Conservation (phyloP, 1,140 invertebrate genomes). For the Meloidogyne exigua region DNA sequence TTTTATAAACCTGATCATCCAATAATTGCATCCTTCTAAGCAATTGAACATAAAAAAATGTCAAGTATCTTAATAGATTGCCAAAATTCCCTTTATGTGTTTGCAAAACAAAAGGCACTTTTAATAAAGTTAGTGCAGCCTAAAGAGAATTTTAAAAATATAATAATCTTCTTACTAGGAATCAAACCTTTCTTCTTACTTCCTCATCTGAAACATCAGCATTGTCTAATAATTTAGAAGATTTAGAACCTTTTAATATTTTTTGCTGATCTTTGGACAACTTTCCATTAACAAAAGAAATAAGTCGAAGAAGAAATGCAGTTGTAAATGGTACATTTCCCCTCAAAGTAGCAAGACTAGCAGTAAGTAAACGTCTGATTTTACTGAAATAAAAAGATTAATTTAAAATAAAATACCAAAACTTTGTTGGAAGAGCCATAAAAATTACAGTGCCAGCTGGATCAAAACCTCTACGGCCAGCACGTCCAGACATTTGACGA, state of each 20-base stretch:
- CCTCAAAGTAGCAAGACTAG: slow-evolving; percentile 58
- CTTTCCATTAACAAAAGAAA: slow-evolving; percentile 54
- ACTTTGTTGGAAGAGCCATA: slow-evolving; percentile 62
- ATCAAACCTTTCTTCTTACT: slow-evolving; percentile 22
- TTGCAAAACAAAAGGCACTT: slow-evolving; percentile 50
- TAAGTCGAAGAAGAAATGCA: slow-evolving; percentile 55
- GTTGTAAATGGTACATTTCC: slow-evolving; percentile 62
- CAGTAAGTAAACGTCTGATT: slow-evolving; percentile 60
- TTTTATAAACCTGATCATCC: slow-evolving; percentile 43
- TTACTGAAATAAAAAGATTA: slow-evolving; percentile 44
- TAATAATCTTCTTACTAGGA: background rate
- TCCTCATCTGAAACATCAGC: slow-evolving; percentile 35
- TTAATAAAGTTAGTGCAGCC: slow-evolving; percentile 54
- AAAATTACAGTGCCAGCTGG: slow-evolving; percentile 61
- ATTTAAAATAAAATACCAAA: background rate
- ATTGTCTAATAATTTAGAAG: slow-evolving; percentile 27
- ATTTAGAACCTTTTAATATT: background rate
- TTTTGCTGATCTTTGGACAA: slow-evolving; percentile 15
- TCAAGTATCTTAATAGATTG: slow-evolving; percentile 45
- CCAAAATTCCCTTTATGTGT: slow-evolving; percentile 40
- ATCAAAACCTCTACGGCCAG: slow-evolving; percentile 62
- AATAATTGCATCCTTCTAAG: slow-evolving; percentile 55
- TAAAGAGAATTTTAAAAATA: slow-evolving; percentile 13
- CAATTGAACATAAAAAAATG: slow-evolving; percentile 59
- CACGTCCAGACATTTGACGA: slow-evolving; percentile 63